A percentile compares a stretch with the other conserved stretches of the same genome.
phyloP scores from a whole-genome alignment of 2,888 invertebrate species.

The Diarsia dahlii region DNA sequence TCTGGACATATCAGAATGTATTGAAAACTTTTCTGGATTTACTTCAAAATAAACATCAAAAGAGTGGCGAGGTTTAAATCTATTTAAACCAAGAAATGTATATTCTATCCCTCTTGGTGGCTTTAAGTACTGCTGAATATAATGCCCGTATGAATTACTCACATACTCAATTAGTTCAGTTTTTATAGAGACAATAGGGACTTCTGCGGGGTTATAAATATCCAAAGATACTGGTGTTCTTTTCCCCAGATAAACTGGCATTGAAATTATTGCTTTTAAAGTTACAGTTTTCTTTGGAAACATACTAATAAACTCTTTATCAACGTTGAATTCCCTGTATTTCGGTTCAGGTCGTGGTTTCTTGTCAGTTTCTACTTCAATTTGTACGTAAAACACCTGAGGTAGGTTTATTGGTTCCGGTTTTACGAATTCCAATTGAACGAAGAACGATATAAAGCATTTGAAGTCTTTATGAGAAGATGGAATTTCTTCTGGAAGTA shows the following conservation, averaged over 20 bases:
- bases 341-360: neutral
- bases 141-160: neutral
- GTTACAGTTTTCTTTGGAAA: neutral
- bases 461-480: slow-evolving; percentile 27
- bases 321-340: neutral
- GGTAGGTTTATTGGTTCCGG: neutral
- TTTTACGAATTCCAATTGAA: slow-evolving; percentile 9
- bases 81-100: slow-evolving; percentile 3
- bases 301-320: slow-evolving; percentile 4
- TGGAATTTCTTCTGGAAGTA: slow-evolving; percentile 36
- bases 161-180: neutral
- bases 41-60: neutral
- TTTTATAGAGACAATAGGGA: slow-evolving; percentile 8
- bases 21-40: neutral
- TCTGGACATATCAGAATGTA: neutral
- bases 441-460: slow-evolving; percentile 4
- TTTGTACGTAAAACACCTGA: neutral
- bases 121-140: neutral
- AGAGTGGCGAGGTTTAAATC: neutral
- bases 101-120: neutral
- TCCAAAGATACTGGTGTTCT: neutral
- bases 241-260: neutral
- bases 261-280: neutral
- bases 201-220: neutral
- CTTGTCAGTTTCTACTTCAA: neutral